Evolutionary conservation across 2,113 vertebrate species (phyloP).

Genomic region (Puntigrus tetrazona): DNA sequence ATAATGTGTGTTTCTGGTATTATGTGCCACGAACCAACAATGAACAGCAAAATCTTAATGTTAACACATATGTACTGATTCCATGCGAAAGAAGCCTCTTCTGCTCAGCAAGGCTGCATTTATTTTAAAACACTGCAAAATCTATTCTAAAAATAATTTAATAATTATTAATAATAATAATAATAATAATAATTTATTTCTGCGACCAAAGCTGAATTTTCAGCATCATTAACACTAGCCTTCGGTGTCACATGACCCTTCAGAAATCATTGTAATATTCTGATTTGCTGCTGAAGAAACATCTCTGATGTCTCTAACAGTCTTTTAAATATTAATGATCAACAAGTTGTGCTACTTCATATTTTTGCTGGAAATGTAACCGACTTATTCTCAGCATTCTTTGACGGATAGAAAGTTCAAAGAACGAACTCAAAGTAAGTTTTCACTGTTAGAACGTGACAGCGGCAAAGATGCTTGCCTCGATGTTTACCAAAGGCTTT

Average conservation of each 20-base stretch:
- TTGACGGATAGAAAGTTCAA: no score
- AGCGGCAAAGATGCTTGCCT: not conserved
- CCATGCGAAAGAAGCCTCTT: no score
- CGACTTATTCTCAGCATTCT: no score
- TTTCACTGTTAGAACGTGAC: not conserved
- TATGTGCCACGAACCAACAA: no score
- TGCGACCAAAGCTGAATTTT: not conserved
- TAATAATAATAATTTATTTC: no score
- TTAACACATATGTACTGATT: no score
- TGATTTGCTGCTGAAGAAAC: not conserved
- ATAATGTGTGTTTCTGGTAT: no score
- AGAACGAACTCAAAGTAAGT: not conserved
- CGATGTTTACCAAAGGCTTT: not conserved
- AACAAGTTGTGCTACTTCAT: not conserved
- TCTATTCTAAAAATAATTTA: no score
- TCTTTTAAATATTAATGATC: no score
- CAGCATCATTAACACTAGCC: not conserved
- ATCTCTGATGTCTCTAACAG: no score
- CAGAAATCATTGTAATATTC: not conserved
- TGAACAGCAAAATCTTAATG: not conserved
- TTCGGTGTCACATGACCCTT: not conserved
- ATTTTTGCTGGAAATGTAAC: no score
- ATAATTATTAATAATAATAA: no score
- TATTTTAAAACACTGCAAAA: not conserved
- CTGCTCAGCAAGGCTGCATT: not conserved